These are phyloP conservation scores for Phylloscopus collybita DNA, from an alignment of 2,797 vertebrate species.

Conservation along the genomic window DNA sequence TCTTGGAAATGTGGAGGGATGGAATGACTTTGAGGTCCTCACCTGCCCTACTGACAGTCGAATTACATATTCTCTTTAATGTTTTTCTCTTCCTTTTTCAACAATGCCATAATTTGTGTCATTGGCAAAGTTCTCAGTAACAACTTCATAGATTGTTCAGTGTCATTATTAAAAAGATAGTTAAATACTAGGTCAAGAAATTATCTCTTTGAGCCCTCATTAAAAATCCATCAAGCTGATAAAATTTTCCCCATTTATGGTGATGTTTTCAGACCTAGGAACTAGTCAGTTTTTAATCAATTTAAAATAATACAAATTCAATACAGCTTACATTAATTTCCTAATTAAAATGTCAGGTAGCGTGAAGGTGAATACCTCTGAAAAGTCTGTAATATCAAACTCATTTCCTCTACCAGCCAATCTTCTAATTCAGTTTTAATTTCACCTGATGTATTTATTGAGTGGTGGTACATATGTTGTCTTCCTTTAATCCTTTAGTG, in stretches of 20 bases:
- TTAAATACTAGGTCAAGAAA: slow-evolving; percentile 25
- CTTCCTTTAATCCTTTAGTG: background rate
- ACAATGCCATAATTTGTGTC: background rate
- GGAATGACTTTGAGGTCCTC: background rate
- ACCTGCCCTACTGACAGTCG: background rate
- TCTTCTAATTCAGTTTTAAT: slow-evolving; percentile 24
- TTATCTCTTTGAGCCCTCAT: background rate
- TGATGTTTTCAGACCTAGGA: slow-evolving; percentile 35
- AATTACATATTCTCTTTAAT: background rate
- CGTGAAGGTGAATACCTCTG: slow-evolving; percentile 8
- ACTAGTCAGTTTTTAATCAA: slow-evolving; percentile 45
- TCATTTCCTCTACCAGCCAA: slow-evolving; percentile 27
- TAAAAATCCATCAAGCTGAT: slow-evolving; percentile 27
- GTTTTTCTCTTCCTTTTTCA: background rate
- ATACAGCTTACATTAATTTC: slow-evolving; percentile 26
- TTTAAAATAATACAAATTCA: slow-evolving; percentile 41
- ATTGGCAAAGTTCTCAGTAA: background rate
- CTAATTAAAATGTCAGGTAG: slow-evolving; percentile 51
- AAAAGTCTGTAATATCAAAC: slow-evolving; percentile 11
- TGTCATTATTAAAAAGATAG: background rate
- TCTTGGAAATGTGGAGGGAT: background rate
- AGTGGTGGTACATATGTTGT: background rate
- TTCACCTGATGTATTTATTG: slow-evolving; percentile 4
- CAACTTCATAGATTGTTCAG: background rate
- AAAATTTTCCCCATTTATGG: slow-evolving; percentile 27